These are phyloP conservation scores for Mystacides longicornis DNA, from an alignment of 2,888 invertebrate genomes.

Conservation along the genomic window DNA sequence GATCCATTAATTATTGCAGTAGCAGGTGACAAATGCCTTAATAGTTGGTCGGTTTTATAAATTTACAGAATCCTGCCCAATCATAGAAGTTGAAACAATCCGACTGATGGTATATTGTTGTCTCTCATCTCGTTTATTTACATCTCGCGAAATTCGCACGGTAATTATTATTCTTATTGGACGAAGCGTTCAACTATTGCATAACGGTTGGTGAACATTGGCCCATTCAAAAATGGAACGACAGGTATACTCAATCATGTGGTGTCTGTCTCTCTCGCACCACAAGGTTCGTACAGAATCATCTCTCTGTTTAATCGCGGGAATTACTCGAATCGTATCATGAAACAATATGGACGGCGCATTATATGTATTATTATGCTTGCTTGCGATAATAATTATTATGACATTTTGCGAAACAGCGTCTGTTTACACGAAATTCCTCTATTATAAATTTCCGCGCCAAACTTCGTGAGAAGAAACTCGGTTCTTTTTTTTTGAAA, in stretches of 20 bases:
- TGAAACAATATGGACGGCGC: constrained; percentile 1
- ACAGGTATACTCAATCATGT: constrained; percentile 4
- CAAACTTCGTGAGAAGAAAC: no score
- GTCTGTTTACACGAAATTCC: background rate
- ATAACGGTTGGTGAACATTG: constrained; percentile 14
- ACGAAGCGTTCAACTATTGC: constrained; percentile 6
- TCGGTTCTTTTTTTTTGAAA: no score
- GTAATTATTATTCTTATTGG: constrained; percentile 7
- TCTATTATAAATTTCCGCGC: no score
- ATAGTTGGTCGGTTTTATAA: no score
- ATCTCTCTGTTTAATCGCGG: background rate
- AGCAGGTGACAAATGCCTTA: no score
- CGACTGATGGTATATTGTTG: no score
- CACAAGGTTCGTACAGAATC: background rate
- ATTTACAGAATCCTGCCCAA: no score
- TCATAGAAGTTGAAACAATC: no score
- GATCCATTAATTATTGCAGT: no score
- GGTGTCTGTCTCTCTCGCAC: background rate
- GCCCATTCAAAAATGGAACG: constrained; percentile 18
- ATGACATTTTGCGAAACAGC: background rate
- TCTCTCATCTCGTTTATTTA: background rate
- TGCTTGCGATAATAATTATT: background rate
- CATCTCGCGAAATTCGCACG: constrained; percentile 10
- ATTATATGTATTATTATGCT: background rate
- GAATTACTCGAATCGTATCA: background rate